These are phyloP conservation scores for Campylomormyrus numenius DNA, from an alignment of 2,113 vertebrate genomes.

Conservation along the genomic window DNA sequence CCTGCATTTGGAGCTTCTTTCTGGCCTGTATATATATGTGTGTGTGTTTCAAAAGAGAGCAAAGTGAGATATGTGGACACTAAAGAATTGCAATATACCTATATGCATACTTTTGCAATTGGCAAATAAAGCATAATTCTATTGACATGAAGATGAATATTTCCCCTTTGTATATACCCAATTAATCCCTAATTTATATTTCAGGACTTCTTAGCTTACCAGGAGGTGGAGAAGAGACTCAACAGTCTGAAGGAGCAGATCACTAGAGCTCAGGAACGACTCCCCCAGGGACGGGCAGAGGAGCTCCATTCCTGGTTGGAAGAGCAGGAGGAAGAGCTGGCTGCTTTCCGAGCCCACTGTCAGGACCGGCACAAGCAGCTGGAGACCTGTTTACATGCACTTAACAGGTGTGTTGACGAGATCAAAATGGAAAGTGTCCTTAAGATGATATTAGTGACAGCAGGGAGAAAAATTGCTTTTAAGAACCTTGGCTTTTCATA, in stretches of 20 bases:
- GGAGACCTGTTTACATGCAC: slow-evolving; percentile 50
- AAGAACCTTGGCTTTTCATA: not conserved
- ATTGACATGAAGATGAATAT: not conserved
- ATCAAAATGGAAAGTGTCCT: not conserved
- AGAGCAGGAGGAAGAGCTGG: slow-evolving; percentile 71
- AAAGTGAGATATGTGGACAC: not conserved
- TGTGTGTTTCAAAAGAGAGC: not conserved
- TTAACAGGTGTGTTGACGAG: slow-evolving; percentile 59
- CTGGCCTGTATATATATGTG: not conserved
- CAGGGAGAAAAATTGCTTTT: not conserved
- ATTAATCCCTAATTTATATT: not conserved
- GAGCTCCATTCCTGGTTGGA: slow-evolving; percentile 65
- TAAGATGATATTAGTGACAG: not conserved
- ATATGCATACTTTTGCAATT: not conserved
- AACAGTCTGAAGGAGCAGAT: slow-evolving; percentile 63
- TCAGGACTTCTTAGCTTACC: slow-evolving; percentile 71
- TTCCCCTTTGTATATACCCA: not conserved
- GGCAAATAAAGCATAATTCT: not conserved
- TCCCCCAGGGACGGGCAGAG: slow-evolving; percentile 60
- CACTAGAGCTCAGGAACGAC: slow-evolving; percentile 56
- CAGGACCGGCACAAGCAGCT: slow-evolving; percentile 63
- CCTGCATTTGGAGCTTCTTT: not conserved
- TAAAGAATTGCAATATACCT: not conserved
- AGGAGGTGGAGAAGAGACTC: slow-evolving; percentile 65
- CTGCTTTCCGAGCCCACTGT: slow-evolving; percentile 64